These are phyloP conservation scores for Drosophila rhopaloa DNA, from an alignment of 1,140 invertebrate genomes.

Conservation along the genomic window DNA sequence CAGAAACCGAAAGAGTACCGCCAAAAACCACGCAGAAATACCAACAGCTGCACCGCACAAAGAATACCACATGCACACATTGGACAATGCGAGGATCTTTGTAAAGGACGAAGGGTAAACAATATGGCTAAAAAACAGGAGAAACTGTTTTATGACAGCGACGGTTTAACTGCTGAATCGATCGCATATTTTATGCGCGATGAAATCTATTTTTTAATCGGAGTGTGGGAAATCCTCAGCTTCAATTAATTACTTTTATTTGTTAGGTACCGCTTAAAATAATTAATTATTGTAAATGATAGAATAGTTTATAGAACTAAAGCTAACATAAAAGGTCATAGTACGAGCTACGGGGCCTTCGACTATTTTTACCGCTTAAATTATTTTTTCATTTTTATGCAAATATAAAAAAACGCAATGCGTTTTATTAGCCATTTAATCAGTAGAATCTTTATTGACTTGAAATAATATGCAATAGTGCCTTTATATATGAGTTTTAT, in stretches of 20 bases:
- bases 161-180: not conserved
- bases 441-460: too few species aligned
- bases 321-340: too few species aligned
- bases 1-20: conserved; percentile 32
- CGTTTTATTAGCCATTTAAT: too few species aligned
- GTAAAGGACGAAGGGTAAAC: conserved; percentile 9
- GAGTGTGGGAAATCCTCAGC: not conserved
- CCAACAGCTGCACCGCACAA: conserved; percentile 63
- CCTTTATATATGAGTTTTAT: too few species aligned
- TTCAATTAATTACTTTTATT: not conserved
- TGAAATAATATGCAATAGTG: too few species aligned
- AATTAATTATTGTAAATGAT: too few species aligned
- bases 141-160: conserved; percentile 19
- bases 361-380: too few species aligned
- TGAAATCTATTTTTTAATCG: not conserved
- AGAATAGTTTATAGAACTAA: too few species aligned
- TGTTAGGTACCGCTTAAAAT: too few species aligned
- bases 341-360: too few species aligned
- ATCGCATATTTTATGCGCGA: not conserved
- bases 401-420: too few species aligned
- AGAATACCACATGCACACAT: conserved; percentile 17
- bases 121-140: conserved; percentile 19
- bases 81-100: conserved; percentile 33
- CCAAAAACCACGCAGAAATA: conserved; percentile 58
- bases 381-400: too few species aligned